A percentile compares a stretch with the other conserved stretches of the same genome.
Evolutionary conservation across 2,113 vertebrate genomes (phyloP).

Genomic region (Muntiacus muntjak): DNA sequence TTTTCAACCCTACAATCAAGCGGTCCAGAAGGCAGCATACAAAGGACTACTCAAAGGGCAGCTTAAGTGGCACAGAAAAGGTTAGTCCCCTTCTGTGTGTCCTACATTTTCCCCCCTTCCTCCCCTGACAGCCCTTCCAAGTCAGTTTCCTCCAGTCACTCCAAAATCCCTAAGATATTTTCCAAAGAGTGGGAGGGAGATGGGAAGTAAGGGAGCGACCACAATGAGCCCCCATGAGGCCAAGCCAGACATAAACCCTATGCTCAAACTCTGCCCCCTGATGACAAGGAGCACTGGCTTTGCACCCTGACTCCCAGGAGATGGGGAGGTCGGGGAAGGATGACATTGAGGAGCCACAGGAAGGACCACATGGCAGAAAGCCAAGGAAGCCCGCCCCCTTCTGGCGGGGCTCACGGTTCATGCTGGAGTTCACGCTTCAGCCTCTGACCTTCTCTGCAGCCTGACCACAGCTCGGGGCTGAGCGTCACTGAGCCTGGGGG

Average conservation of each 20-base stretch:
- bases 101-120: background rate
- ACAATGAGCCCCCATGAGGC: background rate
- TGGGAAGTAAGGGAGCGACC: background rate
- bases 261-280: background rate
- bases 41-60: background rate
- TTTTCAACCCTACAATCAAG: background rate
- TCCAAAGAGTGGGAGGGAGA: background rate
- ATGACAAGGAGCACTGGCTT: background rate
- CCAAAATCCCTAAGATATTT: background rate
- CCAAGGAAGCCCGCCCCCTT: background rate
- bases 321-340: background rate
- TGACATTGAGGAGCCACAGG: background rate
- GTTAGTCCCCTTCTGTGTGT: background rate
- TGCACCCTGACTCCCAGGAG: background rate
- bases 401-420: rapidly evolving
- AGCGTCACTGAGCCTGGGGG: conserved; percentile 46
- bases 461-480: background rate
- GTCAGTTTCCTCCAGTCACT: background rate
- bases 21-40: background rate
- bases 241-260: background rate
- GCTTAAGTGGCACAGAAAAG: background rate
- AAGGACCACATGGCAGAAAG: background rate
- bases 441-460: conserved; percentile 5
- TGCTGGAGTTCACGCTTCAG: background rate
- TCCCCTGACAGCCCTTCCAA: background rate